These are phyloP conservation scores for Pogonophryne albipinna DNA, from an alignment of 2,797 vertebrate genomes.

Conservation along the genomic window DNA sequence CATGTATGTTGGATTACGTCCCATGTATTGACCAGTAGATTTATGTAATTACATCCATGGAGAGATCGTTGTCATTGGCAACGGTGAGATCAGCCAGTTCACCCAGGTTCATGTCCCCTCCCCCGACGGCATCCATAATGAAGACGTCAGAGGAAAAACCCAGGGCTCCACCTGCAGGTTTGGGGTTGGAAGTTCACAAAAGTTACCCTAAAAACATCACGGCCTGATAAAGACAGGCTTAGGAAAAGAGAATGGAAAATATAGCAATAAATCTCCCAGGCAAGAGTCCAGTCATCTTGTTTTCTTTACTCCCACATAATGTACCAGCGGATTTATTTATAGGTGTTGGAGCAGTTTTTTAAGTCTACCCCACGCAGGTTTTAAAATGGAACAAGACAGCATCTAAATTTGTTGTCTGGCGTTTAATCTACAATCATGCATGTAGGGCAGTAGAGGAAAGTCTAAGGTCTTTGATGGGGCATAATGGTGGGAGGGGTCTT, in stretches of 20 bases:
- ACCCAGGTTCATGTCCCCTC: slow-evolving; percentile 93
- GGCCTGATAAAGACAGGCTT: slow-evolving; percentile 13
- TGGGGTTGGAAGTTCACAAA: slow-evolving; percentile 29
- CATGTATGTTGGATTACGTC: neutral
- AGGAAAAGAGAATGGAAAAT: slow-evolving; percentile 15
- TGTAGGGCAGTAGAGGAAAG: slow-evolving; percentile 7
- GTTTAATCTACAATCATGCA: slow-evolving; percentile 4
- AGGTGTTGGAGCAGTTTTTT: slow-evolving; percentile 33
- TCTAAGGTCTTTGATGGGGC: neutral
- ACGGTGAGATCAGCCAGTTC: slow-evolving; percentile 95
- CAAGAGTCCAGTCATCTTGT: slow-evolving; percentile 25
- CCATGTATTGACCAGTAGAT: neutral
- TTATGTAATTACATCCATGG: slow-evolving; percentile 87
- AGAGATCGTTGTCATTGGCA: slow-evolving; percentile 93
- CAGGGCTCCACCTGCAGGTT: slow-evolving; percentile 86
- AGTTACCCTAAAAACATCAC: slow-evolving; percentile 1
- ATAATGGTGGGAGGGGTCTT: slow-evolving; percentile 43
- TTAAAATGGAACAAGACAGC: slow-evolving; percentile 14
- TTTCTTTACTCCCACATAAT: slow-evolving; percentile 46
- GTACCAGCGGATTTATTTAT: slow-evolving; percentile 45
- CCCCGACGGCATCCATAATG: slow-evolving; percentile 92
- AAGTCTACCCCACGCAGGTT: slow-evolving; percentile 31
- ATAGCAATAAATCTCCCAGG: neutral
- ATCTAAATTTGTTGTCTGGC: slow-evolving; percentile 31
- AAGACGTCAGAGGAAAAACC: slow-evolving; percentile 93